Evolutionary conservation across 2,888 invertebrate species (phyloP).

Genomic region (Rhagium mordax): DNA sequence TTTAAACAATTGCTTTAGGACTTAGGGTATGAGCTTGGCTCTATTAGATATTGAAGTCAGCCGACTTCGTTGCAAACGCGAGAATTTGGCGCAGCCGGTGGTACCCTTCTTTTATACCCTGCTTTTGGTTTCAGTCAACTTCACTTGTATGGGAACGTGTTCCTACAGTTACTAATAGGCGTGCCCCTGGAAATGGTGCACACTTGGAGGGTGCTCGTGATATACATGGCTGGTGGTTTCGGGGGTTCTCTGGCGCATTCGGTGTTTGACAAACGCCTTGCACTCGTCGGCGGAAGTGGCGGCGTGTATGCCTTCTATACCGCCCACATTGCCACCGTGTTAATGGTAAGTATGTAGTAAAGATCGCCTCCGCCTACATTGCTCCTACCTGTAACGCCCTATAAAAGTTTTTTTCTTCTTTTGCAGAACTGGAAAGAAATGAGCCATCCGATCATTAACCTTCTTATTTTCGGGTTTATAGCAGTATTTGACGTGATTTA

Average conservation of each 20-base stretch:
- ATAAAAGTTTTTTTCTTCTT: constrained; percentile 59
- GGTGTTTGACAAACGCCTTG: constrained; percentile 82
- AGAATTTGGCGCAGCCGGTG: too few relatives aligned
- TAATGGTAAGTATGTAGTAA: constrained; percentile 83
- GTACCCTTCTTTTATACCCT: not conserved
- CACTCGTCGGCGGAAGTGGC: constrained; percentile 92
- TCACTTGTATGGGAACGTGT: constrained; percentile 90
- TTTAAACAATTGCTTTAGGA: too few relatives aligned
- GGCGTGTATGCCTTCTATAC: constrained; percentile 94
- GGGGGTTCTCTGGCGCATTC: constrained; percentile 88
- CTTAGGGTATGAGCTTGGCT: too few relatives aligned
- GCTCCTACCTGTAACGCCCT: too few relatives aligned
- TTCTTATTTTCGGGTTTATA: constrained; percentile 50
- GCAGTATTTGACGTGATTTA: constrained; percentile 45
- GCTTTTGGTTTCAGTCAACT: constrained; percentile 74
- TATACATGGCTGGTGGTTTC: constrained; percentile 86
- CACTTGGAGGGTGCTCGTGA: constrained; percentile 88
- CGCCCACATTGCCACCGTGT: constrained; percentile 92
- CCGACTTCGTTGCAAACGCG: too few relatives aligned
- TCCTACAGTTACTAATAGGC: constrained; percentile 93
- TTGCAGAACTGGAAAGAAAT: constrained; percentile 95
- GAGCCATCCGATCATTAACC: constrained; percentile 74
- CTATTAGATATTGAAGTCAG: too few relatives aligned
- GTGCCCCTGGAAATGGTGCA: constrained; percentile 97
- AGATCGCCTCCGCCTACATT: too few relatives aligned